A percentile compares a stretch with the other conserved stretches of the same genome.
Evolutionary conservation across 1,140 invertebrate species (phyloP).

Genomic region (Hyphantria cunea): DNA sequence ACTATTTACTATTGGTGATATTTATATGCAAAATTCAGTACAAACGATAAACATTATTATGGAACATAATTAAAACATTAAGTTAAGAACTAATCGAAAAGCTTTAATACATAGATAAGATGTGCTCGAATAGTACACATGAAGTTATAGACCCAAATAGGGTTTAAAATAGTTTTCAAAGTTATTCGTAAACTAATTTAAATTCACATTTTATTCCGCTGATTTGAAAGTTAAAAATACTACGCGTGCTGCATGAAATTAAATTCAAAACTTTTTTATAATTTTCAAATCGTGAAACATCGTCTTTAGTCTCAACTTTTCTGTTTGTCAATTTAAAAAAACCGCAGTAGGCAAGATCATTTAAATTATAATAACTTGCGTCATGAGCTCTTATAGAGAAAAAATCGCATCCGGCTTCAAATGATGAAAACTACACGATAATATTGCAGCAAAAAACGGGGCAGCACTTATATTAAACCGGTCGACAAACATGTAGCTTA

Average conservation of each 20-base stretch:
- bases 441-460: conserved; percentile 39
- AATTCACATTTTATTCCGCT: conserved; percentile 38
- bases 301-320: too few relatives aligned
- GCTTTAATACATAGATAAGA: conserved; percentile 4
- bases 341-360: too few relatives aligned
- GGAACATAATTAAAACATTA: too few relatives aligned
- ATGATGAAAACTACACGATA: conserved; percentile 56
- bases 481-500: conserved; percentile 37
- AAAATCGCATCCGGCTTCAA: conserved; percentile 68
- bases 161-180: neutral
- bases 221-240: conserved; percentile 21
- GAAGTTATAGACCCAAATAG: neutral
- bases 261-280: too few relatives aligned
- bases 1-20: too few relatives aligned
- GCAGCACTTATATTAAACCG: conserved; percentile 39
- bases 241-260: too few relatives aligned
- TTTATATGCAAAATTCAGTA: too few relatives aligned
- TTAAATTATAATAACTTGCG: conserved; percentile 55
- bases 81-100: neutral
- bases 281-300: too few relatives aligned
- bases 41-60: too few relatives aligned
- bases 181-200: conserved; percentile 41
- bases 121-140: too few relatives aligned
- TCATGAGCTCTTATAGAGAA: conserved; percentile 57
- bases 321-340: too few relatives aligned